A percentile compares a stretch with the other conserved stretches of the same genome.
Evolutionary conservation across 2,888 invertebrate genomes (phyloP).

Genomic region (Apomyelois bistriatella): DNA sequence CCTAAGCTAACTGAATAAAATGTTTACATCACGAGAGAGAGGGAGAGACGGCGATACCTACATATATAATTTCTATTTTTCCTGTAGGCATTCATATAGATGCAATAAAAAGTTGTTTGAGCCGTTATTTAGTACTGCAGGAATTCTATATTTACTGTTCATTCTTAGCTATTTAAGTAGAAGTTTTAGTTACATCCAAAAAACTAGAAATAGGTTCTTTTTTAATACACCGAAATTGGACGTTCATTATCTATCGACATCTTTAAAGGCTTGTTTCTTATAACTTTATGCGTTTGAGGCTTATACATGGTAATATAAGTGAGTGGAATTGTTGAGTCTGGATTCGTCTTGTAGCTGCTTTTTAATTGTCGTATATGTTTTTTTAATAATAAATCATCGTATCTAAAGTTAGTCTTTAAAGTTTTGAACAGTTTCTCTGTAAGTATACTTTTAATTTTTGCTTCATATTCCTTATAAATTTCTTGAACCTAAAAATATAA

Average conservation of each 20-base stretch:
- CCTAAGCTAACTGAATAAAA: no score
- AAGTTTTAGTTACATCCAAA: not conserved
- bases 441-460: not conserved
- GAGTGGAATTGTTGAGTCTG: not conserved
- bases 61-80: no score
- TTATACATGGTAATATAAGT: not conserved
- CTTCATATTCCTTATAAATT: not conserved
- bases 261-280: not conserved
- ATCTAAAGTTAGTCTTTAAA: not conserved
- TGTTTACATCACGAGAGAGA: no score
- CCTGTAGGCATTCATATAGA: no score
- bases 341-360: not conserved
- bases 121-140: no score
- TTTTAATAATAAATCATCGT: not conserved
- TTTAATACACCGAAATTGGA: not conserved
- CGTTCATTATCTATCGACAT: not conserved
- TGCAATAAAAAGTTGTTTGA: no score
- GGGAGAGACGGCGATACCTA: no score
- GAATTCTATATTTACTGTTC: no score
- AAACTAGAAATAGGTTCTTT: not conserved
- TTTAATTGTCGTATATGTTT: not conserved
- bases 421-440: not conserved
- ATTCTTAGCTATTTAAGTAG: no score
- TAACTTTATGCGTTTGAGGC: not conserved
- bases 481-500: conserved; percentile 1